These are phyloP conservation scores for Nyctalus aviator DNA, from an alignment of 2,797 vertebrate species.

Conservation along the genomic window DNA sequence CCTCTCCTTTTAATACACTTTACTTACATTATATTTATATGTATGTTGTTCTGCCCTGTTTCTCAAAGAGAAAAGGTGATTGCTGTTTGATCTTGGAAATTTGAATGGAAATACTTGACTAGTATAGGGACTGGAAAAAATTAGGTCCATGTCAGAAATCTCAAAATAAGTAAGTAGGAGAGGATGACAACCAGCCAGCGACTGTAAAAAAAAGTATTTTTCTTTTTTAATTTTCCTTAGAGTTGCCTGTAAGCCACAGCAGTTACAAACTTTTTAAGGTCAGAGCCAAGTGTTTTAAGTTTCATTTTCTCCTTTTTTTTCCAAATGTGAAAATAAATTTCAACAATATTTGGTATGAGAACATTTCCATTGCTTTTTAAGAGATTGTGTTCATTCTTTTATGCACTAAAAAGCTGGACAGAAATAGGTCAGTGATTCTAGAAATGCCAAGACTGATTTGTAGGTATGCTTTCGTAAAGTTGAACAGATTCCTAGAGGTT, in stretches of 20 bases:
- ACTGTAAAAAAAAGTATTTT: neutral
- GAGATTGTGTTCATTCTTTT: neutral
- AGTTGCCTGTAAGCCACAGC: neutral
- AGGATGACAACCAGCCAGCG: neutral
- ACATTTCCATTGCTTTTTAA: slow-evolving; percentile 48
- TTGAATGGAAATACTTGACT: slow-evolving; percentile 14
- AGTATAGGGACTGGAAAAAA: slow-evolving; percentile 4
- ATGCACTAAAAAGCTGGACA: neutral
- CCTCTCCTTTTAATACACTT: neutral
- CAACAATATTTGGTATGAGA: neutral
- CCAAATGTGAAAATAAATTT: slow-evolving; percentile 40
- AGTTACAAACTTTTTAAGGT: slow-evolving; percentile 39
- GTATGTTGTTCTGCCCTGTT: neutral
- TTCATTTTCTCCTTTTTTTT: slow-evolving; percentile 27
- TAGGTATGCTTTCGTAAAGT: slow-evolving; percentile 4
- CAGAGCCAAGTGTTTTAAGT: neutral
- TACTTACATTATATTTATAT: neutral
- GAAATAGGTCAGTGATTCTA: slow-evolving; percentile 40
- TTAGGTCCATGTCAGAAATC: neutral
- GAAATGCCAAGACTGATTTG: slow-evolving; percentile 22
- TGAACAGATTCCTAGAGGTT: slow-evolving; percentile 63
- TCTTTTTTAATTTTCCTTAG: neutral
- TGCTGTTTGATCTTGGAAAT: slow-evolving; percentile 29
- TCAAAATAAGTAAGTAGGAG: slow-evolving; percentile 8
- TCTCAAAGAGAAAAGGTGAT: slow-evolving; percentile 15